These are phyloP conservation scores for Polydrusus pterygomalis DNA, from an alignment of 2,888 invertebrate genomes.

Conservation along the genomic window DNA sequence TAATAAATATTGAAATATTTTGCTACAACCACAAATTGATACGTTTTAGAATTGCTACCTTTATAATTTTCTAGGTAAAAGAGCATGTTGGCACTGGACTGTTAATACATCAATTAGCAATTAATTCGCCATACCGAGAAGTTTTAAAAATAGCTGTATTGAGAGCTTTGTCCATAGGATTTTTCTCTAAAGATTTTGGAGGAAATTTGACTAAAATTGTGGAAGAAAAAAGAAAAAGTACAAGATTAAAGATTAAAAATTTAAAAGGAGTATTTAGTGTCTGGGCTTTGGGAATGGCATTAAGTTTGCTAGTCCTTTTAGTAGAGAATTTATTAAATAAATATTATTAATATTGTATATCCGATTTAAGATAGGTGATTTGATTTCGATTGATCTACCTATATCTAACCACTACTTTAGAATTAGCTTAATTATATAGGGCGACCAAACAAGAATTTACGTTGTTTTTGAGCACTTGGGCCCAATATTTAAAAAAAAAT, in stretches of 20 bases:
- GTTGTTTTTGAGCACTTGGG: too few species aligned
- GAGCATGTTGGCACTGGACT: conserved; percentile 4
- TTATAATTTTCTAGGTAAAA: neutral
- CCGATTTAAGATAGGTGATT: too few species aligned
- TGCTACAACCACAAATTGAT: too few species aligned
- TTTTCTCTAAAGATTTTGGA: conserved; percentile 1
- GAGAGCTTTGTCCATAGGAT: conserved; percentile 1
- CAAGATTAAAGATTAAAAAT: neutral
- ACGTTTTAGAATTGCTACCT: too few species aligned
- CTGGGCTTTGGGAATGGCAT: neutral
- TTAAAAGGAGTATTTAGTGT: conserved; percentile 2
- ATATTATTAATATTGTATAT: neutral
- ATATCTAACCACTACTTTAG: too few species aligned
- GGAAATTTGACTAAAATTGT: neutral
- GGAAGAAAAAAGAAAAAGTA: neutral
- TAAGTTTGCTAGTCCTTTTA: neutral
- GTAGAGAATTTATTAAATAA: neutral
- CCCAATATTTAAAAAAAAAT: too few species aligned
- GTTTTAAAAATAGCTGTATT: neutral
- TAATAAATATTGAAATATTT: too few species aligned
- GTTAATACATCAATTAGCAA: neutral
- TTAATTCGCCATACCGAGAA: conserved; percentile 7
- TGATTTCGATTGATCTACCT: too few species aligned
- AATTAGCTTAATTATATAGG: too few species aligned
- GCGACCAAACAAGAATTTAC: too few species aligned